phyloP scores from a whole-genome alignment of 2,888 invertebrate species.

The Nemapogon koenigi region DNA sequence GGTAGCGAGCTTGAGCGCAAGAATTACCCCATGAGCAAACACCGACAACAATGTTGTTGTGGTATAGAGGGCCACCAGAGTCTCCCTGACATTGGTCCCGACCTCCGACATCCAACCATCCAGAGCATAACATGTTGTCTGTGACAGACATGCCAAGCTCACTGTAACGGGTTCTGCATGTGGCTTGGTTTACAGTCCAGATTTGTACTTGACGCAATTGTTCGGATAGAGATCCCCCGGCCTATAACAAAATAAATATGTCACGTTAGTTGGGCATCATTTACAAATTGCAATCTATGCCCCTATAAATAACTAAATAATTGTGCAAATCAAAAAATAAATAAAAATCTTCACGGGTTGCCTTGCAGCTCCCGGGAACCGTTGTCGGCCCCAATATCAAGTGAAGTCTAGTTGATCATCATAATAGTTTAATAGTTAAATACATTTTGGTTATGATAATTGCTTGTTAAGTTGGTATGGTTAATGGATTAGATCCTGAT shows the following conservation, averaged over 20 bases:
- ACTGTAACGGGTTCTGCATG: conserved; percentile 11
- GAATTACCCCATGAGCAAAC: conserved; percentile 11
- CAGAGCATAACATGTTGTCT: conserved; percentile 13
- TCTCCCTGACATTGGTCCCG: conserved; percentile 15
- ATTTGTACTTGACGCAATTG: conserved; percentile 13
- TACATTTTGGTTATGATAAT: too few relatives aligned
- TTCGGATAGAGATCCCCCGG: conserved; percentile 9
- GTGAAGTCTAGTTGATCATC: too few relatives aligned
- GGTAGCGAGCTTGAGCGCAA: conserved; percentile 11
- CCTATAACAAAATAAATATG: conserved; percentile 5
- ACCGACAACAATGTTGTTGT: conserved; percentile 11
- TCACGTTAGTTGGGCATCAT: too few relatives aligned
- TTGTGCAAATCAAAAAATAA: too few relatives aligned
- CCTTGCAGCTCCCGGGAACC: too few relatives aligned
- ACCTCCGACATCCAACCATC: conserved; percentile 13
- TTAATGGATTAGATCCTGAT: too few relatives aligned
- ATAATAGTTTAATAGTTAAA: too few relatives aligned
- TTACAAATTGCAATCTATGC: too few relatives aligned
- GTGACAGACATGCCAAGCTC: conserved; percentile 6
- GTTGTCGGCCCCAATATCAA: too few relatives aligned
- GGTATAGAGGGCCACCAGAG: conserved; percentile 13
- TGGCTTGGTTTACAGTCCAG: conserved; percentile 13
- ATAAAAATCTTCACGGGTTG: too few relatives aligned
- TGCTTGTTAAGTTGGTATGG: too few relatives aligned
- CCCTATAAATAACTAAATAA: too few relatives aligned